A percentile compares a stretch with the other conserved stretches of the same genome.
phyloP scores from a whole-genome alignment of 2,888 invertebrate genomes.

The Protophormia terraenovae region DNA sequence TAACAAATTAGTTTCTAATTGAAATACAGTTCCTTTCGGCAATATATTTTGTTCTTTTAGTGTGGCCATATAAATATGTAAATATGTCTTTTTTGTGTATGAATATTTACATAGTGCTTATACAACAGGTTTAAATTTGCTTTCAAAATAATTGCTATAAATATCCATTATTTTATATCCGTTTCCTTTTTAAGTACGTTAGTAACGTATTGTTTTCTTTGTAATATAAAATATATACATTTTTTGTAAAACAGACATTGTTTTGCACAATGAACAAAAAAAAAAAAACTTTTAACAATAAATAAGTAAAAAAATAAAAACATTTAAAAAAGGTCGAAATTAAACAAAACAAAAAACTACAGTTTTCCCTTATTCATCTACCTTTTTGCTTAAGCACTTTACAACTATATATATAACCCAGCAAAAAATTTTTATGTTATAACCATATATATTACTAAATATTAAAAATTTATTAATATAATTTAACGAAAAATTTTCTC shows the following conservation, averaged over 20 bases:
- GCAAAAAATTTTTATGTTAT: neutral
- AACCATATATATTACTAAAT: too few species aligned
- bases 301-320: neutral
- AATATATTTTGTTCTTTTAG: neutral
- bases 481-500: too few species aligned
- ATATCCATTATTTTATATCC: constrained; percentile 41
- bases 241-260: constrained; percentile 6
- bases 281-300: neutral
- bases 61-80: neutral
- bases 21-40: constrained; percentile 17
- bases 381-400: neutral
- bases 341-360: neutral
- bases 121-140: constrained; percentile 14
- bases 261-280: neutral
- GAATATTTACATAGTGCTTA: too few species aligned
- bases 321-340: neutral
- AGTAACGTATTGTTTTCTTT: constrained; percentile 4
- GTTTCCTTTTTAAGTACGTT: constrained; percentile 36
- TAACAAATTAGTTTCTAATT: too few species aligned
- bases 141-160: constrained; percentile 41
- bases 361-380: neutral
- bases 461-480: too few species aligned
- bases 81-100: neutral
- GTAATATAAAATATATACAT: neutral
- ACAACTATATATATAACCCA: neutral